Evolutionary conservation across 2,888 invertebrate species (phyloP).

Genomic region (Ormia ochracea): DNA sequence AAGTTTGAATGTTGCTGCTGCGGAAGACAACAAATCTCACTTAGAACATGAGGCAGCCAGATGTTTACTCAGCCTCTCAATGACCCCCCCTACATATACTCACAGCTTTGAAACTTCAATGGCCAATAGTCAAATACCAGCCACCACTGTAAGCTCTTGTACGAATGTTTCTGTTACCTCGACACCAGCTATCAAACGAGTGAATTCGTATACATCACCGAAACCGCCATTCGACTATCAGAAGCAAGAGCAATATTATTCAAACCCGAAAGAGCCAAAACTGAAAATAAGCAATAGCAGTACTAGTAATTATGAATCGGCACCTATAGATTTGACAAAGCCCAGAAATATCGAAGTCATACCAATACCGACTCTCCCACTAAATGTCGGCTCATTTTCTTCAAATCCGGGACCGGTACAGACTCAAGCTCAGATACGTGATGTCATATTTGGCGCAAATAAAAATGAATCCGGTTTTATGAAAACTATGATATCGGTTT

Average conservation of each 20-base stretch:
- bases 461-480: conserved; percentile 73
- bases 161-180: conserved; percentile 59
- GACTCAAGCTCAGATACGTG: conserved; percentile 74
- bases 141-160: conserved; percentile 63
- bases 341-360: conserved; percentile 66
- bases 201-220: conserved; percentile 74
- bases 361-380: neutral
- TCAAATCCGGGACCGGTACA: conserved; percentile 64
- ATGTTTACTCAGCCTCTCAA: conserved; percentile 85
- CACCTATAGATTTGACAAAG: conserved; percentile 76
- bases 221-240: conserved; percentile 77
- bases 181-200: conserved; percentile 66
- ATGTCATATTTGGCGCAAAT: conserved; percentile 72
- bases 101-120: conserved; percentile 62
- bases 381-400: neutral
- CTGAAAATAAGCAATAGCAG: conserved; percentile 66
- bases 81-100: conserved; percentile 77
- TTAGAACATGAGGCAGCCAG: conserved; percentile 91
- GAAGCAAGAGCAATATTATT: conserved; percentile 77
- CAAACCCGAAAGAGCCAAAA: conserved; percentile 75
- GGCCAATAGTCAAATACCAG: conserved; percentile 51
- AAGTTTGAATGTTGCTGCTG: conserved; percentile 11
- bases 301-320: conserved; percentile 69
- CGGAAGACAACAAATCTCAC: conserved; percentile 78
- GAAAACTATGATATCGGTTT: conserved; percentile 75